A percentile compares a stretch with the other conserved stretches of the same genome.
Evolutionary conservation across 2,113 vertebrate genomes (phyloP).

Genomic region (Ascaphus truei): DNA sequence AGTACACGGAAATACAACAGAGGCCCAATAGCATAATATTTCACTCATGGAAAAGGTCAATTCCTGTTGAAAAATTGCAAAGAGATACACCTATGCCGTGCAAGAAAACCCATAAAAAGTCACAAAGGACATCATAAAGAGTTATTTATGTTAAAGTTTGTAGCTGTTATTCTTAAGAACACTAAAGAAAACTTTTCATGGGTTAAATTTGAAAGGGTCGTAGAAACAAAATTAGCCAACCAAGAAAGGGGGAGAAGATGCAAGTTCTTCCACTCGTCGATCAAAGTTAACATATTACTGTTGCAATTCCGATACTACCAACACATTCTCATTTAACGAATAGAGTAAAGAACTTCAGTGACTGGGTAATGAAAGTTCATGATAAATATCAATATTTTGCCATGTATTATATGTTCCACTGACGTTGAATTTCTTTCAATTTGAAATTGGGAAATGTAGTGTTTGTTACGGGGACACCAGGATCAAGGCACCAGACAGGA

Average conservation of each 20-base stretch:
- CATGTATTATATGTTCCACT: no score
- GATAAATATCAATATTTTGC: no score
- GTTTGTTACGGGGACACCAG: no score
- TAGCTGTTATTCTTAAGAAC: background rate
- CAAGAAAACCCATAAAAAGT: constrained; percentile 31
- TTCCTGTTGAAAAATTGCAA: constrained; percentile 21
- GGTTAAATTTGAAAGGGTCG: background rate
- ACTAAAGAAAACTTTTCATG: background rate
- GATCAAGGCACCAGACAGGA: no score
- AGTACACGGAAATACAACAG: background rate
- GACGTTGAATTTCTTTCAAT: no score
- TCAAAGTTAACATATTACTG: no score
- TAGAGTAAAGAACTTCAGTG: no score
- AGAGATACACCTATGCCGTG: constrained; percentile 41
- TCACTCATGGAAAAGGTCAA: background rate
- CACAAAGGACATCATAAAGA: constrained; percentile 7
- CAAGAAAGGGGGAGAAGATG: background rate
- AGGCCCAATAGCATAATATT: constrained; percentile 28
- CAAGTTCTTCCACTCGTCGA: no score
- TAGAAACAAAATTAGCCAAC: background rate
- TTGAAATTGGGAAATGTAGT: no score
- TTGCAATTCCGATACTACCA: no score
- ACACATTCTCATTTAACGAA: no score
- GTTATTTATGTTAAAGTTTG: background rate
- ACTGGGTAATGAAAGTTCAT: no score